phyloP scores from a whole-genome alignment of 1,140 invertebrate species.

The Ganaspis sp. region DNA sequence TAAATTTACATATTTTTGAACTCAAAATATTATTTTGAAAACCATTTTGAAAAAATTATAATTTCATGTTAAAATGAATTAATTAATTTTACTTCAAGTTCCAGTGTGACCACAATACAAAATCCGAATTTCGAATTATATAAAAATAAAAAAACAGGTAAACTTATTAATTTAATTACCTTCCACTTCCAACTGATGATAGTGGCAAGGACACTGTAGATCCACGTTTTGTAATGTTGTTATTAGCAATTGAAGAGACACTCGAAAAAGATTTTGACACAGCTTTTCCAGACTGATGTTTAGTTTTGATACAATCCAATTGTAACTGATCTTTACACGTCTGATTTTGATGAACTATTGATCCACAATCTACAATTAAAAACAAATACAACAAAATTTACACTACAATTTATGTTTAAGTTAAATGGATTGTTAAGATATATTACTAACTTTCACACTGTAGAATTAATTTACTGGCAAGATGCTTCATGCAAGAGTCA shows the following conservation, averaged over 20 bases:
- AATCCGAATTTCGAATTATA: slow-evolving; percentile 68
- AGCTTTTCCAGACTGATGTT: slow-evolving; percentile 67
- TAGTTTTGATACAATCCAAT: slow-evolving; percentile 83
- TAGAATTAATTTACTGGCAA: slow-evolving; percentile 86
- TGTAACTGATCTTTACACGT: slow-evolving; percentile 89
- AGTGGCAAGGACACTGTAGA: slow-evolving; percentile 71
- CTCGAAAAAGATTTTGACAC: slow-evolving; percentile 70
- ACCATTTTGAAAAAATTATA: no score
- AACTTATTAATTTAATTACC: slow-evolving; percentile 53
- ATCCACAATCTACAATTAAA: slow-evolving; percentile 83
- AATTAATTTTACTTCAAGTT: slow-evolving; percentile 52
- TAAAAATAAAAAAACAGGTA: slow-evolving; percentile 59
- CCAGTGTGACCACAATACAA: slow-evolving; percentile 62
- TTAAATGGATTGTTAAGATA: not conserved
- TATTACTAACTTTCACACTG: slow-evolving; percentile 82
- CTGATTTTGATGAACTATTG: slow-evolving; percentile 88
- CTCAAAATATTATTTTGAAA: no score
- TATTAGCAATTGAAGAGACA: slow-evolving; percentile 64
- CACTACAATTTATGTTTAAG: not conserved
- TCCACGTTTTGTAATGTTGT: slow-evolving; percentile 65
- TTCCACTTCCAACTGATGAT: slow-evolving; percentile 67
- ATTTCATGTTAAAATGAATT: not conserved
- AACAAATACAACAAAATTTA: slow-evolving; percentile 22
- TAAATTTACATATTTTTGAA: no score
- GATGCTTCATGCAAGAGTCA: slow-evolving; percentile 88